Evolutionary conservation across 2,797 vertebrate species (phyloP), one percentile per base, ranked within the genome.

Genomic region (Trachurus trachurus): DNA sequence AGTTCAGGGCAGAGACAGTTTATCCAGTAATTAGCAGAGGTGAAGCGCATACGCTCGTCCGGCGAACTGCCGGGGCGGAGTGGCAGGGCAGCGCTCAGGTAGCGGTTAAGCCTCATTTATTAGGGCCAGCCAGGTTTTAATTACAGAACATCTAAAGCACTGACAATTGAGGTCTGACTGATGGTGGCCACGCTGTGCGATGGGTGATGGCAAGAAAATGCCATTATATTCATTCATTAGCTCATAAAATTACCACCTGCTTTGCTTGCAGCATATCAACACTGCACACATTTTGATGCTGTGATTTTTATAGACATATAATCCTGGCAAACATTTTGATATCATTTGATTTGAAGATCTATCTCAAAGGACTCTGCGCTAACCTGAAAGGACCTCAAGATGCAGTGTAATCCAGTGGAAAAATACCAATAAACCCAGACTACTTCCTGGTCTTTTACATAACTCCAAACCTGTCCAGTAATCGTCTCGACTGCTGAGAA

Each of bases 41-140:
- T 4, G 44, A 72, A 56, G 66, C 52, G 40, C 53, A 40, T 34
- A 34, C 44, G 60, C 45, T 66, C 66, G 62, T 79, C 44, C 34
- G 17, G 44, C 40, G 29, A 68, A 81, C 73, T 63, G 57, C 42
- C 15, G 10, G 63, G 66, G 71, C 31, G 22, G 59, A 79, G 71
- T 74, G 83, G 45, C 78, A 70, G 71, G 71, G 45, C 52, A 71
- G 69, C 63, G 63, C 70, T 64, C 64, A 86, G 83, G 84, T 87
- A 88, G 47, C 15, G 1, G 68, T 76, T 81, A 56, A 81, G 75
- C 78, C 70, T 86, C 78, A 87, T 94, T 92, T 92, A 91, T 87
- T 87, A 78, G 26, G 63, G 58, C 26, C 64, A 68, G 49, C 50
- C 61, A 81, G 74, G 77, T 87, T 88, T 92, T 88, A 87, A 92